Percentiles rank a stretch among this genome's conserved stretches.
Evolutionary conservation across 2,888 invertebrate species (phyloP).

Genomic region (Spialia ferax): DNA sequence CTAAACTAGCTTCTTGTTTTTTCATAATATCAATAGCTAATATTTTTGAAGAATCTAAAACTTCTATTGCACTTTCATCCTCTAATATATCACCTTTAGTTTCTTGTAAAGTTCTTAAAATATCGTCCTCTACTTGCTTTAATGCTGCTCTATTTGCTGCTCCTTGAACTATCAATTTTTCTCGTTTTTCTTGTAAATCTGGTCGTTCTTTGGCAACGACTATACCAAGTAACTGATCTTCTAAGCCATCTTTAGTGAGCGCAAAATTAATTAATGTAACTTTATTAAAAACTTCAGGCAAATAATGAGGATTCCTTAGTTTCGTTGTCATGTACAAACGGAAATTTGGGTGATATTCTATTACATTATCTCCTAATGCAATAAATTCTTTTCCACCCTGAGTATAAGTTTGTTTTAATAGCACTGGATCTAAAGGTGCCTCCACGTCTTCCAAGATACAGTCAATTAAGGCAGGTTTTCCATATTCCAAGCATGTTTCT

Average conservation of each 20-base stretch:
- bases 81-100: conserved; percentile 96
- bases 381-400: conserved; percentile 92
- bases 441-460: conserved; percentile 93
- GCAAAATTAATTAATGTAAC: conserved; percentile 95
- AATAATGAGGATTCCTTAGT: conserved; percentile 93
- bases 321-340: conserved; percentile 94
- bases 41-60: conserved; percentile 94
- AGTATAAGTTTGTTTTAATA: conserved; percentile 91
- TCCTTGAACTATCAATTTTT: conserved; percentile 92
- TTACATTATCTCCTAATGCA: conserved; percentile 91
- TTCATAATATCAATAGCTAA: conserved; percentile 93
- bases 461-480: conserved; percentile 92
- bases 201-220: conserved; percentile 95
- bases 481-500: conserved; percentile 91
- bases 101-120: conserved; percentile 93
- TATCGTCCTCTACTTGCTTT: conserved; percentile 95
- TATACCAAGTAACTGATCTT: conserved; percentile 94
- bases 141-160: conserved; percentile 93
- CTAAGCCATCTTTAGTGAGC: conserved; percentile 92
- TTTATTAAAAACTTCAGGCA: conserved; percentile 94
- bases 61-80: conserved; percentile 95
- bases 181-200: conserved; percentile 93
- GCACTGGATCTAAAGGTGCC: conserved; percentile 91
- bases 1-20: conserved; percentile 92
- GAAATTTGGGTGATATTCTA: conserved; percentile 92